Evolutionary conservation across 37 sponge, comb jelly and placozoan species (phyloP).

Genomic region (Diacarnus erythraeanus): DNA sequence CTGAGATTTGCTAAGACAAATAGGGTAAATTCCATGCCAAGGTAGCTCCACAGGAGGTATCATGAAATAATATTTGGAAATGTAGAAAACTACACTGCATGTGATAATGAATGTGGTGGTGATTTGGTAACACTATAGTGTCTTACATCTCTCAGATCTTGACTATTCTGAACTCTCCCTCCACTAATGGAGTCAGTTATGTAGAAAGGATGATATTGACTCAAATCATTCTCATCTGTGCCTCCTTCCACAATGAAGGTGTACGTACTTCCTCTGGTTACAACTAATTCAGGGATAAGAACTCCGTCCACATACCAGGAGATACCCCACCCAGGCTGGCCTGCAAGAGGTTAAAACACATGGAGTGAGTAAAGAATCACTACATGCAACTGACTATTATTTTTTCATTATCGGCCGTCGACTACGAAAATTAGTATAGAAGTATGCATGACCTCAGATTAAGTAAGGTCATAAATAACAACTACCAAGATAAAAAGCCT

Average conservation of each 20-base stretch:
- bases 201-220: conserved; percentile 79
- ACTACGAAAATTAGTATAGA: too few relatives aligned
- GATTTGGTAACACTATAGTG: not conserved
- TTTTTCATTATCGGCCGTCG: too few relatives aligned
- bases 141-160: conserved; percentile 11
- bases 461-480: too few relatives aligned
- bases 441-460: too few relatives aligned
- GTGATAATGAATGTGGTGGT: not conserved
- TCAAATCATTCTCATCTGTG: not conserved
- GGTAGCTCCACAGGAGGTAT: too few relatives aligned
- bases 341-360: too few relatives aligned
- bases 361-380: not conserved
- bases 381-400: too few relatives aligned
- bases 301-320: conserved; percentile 72
- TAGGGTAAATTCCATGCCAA: too few relatives aligned
- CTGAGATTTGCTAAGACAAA: too few relatives aligned
- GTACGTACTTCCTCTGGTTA: conserved; percentile 58
- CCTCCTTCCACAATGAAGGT: conserved; percentile 72
- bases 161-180: conserved; percentile 13
- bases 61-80: too few relatives aligned
- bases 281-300: conserved; percentile 63
- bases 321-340: conserved; percentile 61
- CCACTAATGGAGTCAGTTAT: conserved; percentile 52
- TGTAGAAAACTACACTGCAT: not conserved
- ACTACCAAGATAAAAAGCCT: too few relatives aligned